Base-by-base conservation (phyloP, 2,797 vertebrate species). In the Prunella strophiata region DNA sequence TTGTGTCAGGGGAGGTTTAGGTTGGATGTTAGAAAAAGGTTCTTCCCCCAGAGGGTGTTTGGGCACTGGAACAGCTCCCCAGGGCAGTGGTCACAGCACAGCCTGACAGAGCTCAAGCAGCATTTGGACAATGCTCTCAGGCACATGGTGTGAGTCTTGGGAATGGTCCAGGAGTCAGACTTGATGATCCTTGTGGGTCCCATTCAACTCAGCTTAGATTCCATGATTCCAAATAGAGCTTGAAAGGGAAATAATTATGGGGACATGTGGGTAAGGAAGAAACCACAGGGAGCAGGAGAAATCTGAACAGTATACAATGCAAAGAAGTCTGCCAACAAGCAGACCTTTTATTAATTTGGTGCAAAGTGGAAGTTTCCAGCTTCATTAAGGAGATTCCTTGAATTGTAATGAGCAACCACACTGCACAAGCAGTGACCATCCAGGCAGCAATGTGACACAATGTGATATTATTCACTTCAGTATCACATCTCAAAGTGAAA, bases 11-110 rank as follows among this genome's bases (percentile, higher is more conserved):
- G 4, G 11, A 47, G 16, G 13, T 61, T 77, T 61, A 0, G 29
- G 7, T 2, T 47, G 20, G n/a, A 0, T 17, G 4, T n/a, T 1
- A 25, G 48, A 1, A 15, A 34, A 54, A 47, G 9, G 3, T 21
- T 61, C 1, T 47, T 21, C 13, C 1, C 29, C 29, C 72, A 40
- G 55, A 40, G 20, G 10, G 5, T 45, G 54, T 0, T 0, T 61
- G 40, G 47, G 11, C 29, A 1, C 23, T 29, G n/a, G 47, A 29
- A 54, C 20, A 68, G 29, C 25, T 54, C 29, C n/a, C 25, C 55
- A 47, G 16, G 19, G 9, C 1, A 34, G 20, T 10, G 47, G 13
- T 47, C 55, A 30, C 20, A 54, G n/a, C 25, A 34, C 38, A 29
- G 20, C 29, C 40, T 30, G 40, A 7, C 4, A 40, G 40, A 77